Base-by-base conservation (phyloP, 2,888 invertebrate genomes). In the Chrysolina haemoptera region DNA sequence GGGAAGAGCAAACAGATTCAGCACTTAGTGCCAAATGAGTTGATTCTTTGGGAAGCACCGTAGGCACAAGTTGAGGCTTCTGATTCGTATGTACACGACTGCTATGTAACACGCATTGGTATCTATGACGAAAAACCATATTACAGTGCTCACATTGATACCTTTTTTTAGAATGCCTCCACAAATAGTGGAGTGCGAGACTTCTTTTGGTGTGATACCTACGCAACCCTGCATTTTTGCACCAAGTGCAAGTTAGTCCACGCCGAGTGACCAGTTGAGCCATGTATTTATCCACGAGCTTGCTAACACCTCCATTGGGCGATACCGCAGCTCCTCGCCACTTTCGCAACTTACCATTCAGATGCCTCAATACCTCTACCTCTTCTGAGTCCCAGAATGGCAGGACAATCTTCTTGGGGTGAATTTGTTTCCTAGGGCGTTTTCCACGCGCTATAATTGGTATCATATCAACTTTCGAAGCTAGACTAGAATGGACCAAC, bases 111-210 rank as follows among this genome's bases (percentile, higher is more conserved):
- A 89, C 86, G 71, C 89, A 88, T 81, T 90, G 90, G 80, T 90
- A 90, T 77, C 88, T 85, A 82, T 90, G 89, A 50, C 85, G 85
- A 81, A 89, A 90, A 59, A 83, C 82, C 77, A 85, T 83, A 77
- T 86, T 87, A 81, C 90, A 90, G 78, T 89, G 89, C 80, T 89
- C 89, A 81, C 90, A 90, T 73, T 86, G 84, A 80, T 88, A 89
- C 63, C 82, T 81, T 76, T 84, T 86, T 75, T 83, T 82, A 10
- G 84, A 83, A 82, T 91, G 91, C 72, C 88, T 87, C 90, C 91
- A 91, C 22, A 89, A 83, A 62, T 87, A 85, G 81, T 91, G 91
- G 70, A 91, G 82, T 14, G 89, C 84, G 68, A 90, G 82, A 16
- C 89, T 89, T 40, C 86, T 87, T 77, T 85, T 88, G 2, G 88